Conservation (phyloP, 2,888 invertebrate species). For the Patella pellucida region DNA sequence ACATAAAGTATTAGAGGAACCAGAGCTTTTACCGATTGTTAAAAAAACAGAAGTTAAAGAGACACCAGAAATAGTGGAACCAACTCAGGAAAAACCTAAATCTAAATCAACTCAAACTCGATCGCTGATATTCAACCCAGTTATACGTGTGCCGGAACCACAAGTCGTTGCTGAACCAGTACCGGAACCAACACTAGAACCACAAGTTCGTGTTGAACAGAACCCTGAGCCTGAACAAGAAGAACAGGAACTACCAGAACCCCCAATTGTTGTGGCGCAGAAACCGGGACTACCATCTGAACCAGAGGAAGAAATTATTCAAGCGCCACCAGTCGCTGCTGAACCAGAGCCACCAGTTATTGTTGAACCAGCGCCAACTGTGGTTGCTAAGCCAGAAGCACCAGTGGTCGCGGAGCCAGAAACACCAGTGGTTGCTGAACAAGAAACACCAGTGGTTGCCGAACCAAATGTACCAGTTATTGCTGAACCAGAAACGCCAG, state of each 20-base stretch:
- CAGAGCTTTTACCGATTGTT: too few species aligned
- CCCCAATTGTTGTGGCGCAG: not conserved
- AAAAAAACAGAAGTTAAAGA: too few species aligned
- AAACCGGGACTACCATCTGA: not conserved
- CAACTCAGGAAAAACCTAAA: too few species aligned
- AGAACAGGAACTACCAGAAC: not conserved
- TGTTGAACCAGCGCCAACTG: too few species aligned
- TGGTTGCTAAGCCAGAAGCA: not conserved
- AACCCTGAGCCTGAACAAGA: not conserved
- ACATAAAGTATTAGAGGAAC: too few species aligned
- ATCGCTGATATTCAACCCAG: too few species aligned
- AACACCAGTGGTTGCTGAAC: not conserved
- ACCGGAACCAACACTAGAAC: not conserved
- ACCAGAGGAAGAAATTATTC: not conserved
- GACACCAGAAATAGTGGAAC: too few species aligned
- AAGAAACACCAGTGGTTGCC: not conserved
- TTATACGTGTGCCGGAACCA: too few species aligned
- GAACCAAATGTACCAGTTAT: not conserved
- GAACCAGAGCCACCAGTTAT: too few species aligned
- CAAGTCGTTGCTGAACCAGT: not conserved
- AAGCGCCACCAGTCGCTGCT: too few species aligned
- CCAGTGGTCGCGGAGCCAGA: not conserved
- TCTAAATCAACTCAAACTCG: too few species aligned
- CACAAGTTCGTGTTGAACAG: constrained; percentile 8
- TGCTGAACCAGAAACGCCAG: not conserved